phyloP scores from a whole-genome alignment of 2,797 vertebrate species.

The Hozukius guyotensis region DNA sequence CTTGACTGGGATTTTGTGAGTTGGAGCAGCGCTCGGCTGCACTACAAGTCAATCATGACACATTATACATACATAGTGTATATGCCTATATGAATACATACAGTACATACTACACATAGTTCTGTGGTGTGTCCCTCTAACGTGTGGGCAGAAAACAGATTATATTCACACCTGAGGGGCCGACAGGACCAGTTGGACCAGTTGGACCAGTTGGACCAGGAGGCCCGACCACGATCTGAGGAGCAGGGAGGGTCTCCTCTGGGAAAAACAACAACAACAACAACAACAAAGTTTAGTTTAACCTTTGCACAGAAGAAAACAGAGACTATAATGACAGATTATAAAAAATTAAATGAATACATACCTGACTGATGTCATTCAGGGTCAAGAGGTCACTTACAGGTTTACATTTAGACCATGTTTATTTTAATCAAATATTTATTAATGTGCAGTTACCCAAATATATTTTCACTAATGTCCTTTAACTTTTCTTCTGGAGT shows the following conservation, averaged over 20 bases:
- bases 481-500: not conserved
- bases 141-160: fast-evolving
- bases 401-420: not conserved
- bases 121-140: not conserved
- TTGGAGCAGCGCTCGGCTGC: not conserved
- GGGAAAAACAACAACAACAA: not conserved
- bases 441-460: not conserved
- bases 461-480: constrained; percentile 4
- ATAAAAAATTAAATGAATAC: not conserved
- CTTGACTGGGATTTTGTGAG: not conserved
- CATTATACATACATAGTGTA: not conserved
- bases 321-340: not conserved
- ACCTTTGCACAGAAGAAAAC: not conserved
- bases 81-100: not conserved
- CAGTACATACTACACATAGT: not conserved
- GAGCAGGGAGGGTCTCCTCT: constrained; percentile 49
- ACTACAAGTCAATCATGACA: not conserved
- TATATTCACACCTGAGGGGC: constrained; percentile 68
- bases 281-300: not conserved
- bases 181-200: constrained; percentile 64
- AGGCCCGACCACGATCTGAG: constrained; percentile 47
- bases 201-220: constrained; percentile 66
- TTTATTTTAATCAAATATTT: not conserved
- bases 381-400: not conserved
- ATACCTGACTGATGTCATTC: not conserved